phyloP scores from a whole-genome alignment of 2,888 invertebrate genomes.

The Lasioglossum figueresi region DNA sequence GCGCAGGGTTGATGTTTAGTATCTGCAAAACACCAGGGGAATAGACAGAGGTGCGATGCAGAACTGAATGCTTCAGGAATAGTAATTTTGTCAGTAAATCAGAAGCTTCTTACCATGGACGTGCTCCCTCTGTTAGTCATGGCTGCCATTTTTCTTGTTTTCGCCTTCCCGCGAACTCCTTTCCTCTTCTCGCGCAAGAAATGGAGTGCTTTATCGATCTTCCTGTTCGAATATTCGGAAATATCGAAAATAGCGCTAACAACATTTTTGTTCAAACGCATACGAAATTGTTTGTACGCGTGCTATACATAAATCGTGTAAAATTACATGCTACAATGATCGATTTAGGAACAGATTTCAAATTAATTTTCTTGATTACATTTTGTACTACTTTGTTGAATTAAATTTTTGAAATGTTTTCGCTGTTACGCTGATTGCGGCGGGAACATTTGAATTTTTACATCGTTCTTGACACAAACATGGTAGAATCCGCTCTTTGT shows the following conservation, averaged over 20 bases:
- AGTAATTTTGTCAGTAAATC: conserved; percentile 48
- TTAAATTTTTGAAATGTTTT: neutral
- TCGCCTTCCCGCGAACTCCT: conserved; percentile 17
- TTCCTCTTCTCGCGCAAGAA: neutral
- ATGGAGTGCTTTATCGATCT: neutral
- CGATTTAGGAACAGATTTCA: too few relatives aligned
- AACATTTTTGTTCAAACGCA: neutral
- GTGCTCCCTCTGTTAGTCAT: conserved; percentile 22
- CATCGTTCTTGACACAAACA: neutral
- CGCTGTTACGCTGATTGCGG: neutral
- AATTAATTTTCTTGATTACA: too few relatives aligned
- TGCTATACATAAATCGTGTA: neutral
- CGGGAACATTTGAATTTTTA: neutral
- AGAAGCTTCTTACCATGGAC: conserved; percentile 36
- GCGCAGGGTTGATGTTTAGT: conserved; percentile 12
- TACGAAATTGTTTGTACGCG: neutral
- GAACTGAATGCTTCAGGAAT: conserved; percentile 40
- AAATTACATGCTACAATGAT: too few relatives aligned
- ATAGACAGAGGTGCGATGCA: conserved; percentile 28
- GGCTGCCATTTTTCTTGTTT: conserved; percentile 31
- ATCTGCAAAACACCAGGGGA: conserved; percentile 29
- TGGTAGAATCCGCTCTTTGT: neutral
- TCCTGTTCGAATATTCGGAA: neutral
- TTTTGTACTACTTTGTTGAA: neutral
- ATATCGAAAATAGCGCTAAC: neutral